Percentiles rank a stretch among this genome's conserved stretches.
Evolutionary conservation across 2,113 vertebrate genomes (phyloP).

Genomic region (Capreolus pygargus): DNA sequence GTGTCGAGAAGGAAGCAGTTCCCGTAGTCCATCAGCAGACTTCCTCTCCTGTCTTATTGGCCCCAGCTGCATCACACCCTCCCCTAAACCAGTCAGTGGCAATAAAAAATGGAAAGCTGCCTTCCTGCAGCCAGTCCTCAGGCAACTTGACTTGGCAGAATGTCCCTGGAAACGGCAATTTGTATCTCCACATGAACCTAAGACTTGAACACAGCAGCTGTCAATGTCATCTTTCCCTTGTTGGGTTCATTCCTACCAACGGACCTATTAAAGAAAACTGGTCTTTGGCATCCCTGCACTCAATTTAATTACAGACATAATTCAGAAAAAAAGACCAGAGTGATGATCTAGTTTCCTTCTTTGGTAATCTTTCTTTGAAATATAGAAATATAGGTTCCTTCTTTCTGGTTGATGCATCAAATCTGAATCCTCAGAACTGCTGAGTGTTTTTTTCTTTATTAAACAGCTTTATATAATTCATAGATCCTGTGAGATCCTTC

Average conservation of each 20-base stretch:
- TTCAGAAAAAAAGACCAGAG: neutral
- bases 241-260: neutral
- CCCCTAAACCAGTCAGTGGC: neutral
- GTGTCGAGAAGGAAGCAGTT: neutral
- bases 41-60: neutral
- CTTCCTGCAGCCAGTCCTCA: neutral
- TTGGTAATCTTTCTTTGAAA: neutral
- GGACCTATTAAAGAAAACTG: neutral
- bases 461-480: neutral
- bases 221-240: neutral
- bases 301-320: neutral
- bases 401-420: neutral
- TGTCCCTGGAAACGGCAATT: neutral
- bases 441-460: neutral
- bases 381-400: neutral
- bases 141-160: neutral
- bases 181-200: neutral
- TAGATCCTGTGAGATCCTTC: neutral
- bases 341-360: neutral
- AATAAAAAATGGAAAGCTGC: neutral
- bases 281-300: neutral
- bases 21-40: neutral
- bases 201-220: neutral
- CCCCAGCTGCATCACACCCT: neutral
- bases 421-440: neutral